Base-by-base conservation (phyloP, 2,888 invertebrate species). In the Acanthosoma haemorrhoidale region DNA sequence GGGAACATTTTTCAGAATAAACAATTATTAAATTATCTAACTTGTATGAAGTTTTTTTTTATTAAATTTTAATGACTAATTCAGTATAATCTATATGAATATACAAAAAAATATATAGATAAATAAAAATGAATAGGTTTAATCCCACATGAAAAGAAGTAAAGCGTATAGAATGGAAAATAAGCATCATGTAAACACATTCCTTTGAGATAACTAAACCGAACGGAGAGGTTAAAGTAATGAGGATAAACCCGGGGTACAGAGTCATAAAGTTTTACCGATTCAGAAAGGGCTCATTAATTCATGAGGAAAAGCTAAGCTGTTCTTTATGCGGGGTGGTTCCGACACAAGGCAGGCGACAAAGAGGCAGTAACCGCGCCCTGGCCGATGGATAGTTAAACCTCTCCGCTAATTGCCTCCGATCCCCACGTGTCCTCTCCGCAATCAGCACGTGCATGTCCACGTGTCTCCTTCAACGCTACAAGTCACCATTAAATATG, bases 171-270 rank as follows among this genome's bases (percentile, higher is more conserved):
- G 6, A 51, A 25, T 51, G 51, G n/a, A n/a, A 25, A 51, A 25
- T 25, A 51, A 51, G 51, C 29, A 18, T 60, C 61, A 61, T 61
- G 61, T 61, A 61, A 61, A 61, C 61, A 61, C 61, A 61, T 36
- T 36, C 18, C 61, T 61, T 61, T 61, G 34, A 61, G 61, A 61
- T 61, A 61, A 61, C 32, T 61, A 61, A 61, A 21, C 38, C 61
- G 18, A 36, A 21, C 21, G 18, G 21, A 13, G 13, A 36, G 32
- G 36, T 34, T 36, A 61, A 61, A 61, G 61, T 61, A 61, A 61
- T 61, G 61, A 61, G 61, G 61, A 61, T 61, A 61, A 61, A 61
- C 61, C 61, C 21, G 16, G 36, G 61, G n/a, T n/a, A 60, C 32
- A 60, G 34, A 36, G 36, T 21, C 21, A 38, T 21, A 61, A 59